Evolutionary conservation across 2,888 invertebrate genomes (phyloP), one percentile per base, ranked within the genome.

Genomic region (Zootermopsis nevadensis): DNA sequence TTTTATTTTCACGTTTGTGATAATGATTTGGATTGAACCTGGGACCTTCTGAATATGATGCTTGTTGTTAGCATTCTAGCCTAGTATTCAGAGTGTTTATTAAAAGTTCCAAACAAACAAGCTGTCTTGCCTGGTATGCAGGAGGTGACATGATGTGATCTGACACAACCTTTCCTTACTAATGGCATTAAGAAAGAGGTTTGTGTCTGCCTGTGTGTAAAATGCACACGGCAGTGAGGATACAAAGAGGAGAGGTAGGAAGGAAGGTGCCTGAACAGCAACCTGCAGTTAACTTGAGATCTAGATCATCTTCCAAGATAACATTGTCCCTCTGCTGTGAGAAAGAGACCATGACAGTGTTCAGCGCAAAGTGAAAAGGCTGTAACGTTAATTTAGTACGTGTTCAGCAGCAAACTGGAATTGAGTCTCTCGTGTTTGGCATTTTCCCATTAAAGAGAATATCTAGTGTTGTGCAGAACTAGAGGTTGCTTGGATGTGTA

Each of bases 311-410:
- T 79, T 66, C 38, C 66, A 66, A 79, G 79, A 66, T 66, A 48
- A 35, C 60, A 79, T 66, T 60, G 79, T 79, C 79, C 38, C 19
- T 42, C 27, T 42, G 24, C 31, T n/a, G n/a, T 35, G 79, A 38
- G 79, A 79, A 79, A 79, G 79, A 79, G 79, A 79, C 79, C 79
- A 79, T 79, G 79, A 79, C 38, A 79, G 27, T 55, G n/a, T 66
- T 60, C n/a, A 6, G 38, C 38, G 74, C 74, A 38, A 74, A 38
- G 74, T 27, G 74, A 31, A 66, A 66, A 69, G 69, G 33, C 74
- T 69, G 33, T 69, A 69, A 69, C 69, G n/a, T 27, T 3, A 8
- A 27, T 27, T 66, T 66, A 66, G 66, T 66, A 30, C 10, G 66
- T 7, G 19, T 66, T 66, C 66, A 66, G 66, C 66, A 19, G 4